A percentile compares a stretch with the other conserved stretches of the same genome.
phyloP scores from a whole-genome alignment of 2,797 vertebrate species.

The Molossus molossus region DNA sequence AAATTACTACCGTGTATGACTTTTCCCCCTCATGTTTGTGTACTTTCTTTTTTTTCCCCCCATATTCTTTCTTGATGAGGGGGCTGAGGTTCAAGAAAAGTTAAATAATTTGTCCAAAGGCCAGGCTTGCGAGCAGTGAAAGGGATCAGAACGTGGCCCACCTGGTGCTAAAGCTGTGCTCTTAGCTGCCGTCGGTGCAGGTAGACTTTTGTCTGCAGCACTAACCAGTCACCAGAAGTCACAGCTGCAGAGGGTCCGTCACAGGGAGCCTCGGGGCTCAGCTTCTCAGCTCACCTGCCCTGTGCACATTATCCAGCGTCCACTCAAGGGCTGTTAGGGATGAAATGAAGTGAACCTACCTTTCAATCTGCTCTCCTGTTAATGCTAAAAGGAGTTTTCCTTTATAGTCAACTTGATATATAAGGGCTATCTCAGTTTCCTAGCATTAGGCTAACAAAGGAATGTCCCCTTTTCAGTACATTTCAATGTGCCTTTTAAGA shows the following conservation, averaged over 20 bases:
- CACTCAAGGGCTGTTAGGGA: neutral
- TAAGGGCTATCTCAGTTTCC: conserved; percentile 17
- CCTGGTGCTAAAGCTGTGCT: neutral
- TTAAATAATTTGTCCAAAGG: neutral
- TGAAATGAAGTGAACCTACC: neutral
- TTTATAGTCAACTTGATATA: conserved; percentile 37
- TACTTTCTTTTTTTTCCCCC: no score
- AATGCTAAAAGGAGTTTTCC: neutral
- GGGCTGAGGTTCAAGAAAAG: neutral
- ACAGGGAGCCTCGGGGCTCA: fast-evolving
- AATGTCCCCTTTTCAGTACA: conserved; percentile 28
- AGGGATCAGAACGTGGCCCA: neutral
- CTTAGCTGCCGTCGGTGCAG: fast-evolving
- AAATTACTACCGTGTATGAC: neutral
- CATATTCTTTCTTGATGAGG: neutral
- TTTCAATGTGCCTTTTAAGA: conserved; percentile 26
- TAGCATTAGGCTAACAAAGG: neutral
- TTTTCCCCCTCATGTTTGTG: no score
- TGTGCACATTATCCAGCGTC: fast-evolving
- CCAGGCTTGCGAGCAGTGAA: neutral
- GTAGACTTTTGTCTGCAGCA: fast-evolving
- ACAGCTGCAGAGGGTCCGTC: neutral
- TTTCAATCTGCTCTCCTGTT: neutral
- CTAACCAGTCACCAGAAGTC: neutral
- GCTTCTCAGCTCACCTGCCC: neutral